Percentiles rank a stretch among this genome's conserved stretches.
Evolutionary conservation across 2,888 invertebrate species (phyloP).

Genomic region (Halictus quadricinctus): DNA sequence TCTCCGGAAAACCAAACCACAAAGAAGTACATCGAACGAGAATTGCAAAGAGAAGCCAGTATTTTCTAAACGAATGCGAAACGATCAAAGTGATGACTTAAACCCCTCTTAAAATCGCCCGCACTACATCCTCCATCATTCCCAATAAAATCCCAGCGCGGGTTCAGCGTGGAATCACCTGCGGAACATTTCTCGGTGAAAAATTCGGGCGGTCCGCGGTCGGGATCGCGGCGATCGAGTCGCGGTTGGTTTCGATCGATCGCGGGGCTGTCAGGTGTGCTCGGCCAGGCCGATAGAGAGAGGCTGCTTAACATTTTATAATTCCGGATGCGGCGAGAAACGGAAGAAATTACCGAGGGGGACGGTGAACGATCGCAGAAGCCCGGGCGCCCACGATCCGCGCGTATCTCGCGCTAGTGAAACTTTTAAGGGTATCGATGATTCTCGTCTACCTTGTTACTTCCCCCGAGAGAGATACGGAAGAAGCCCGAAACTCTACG

Average conservation of each 20-base stretch:
- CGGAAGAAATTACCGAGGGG: constrained; percentile 52
- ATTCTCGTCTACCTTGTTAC: constrained; percentile 31
- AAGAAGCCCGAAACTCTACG: not conserved
- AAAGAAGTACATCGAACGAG: no score
- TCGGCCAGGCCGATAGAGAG: not conserved
- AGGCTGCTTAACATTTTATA: constrained; percentile 59
- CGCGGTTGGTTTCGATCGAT: not conserved
- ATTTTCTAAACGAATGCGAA: not conserved
- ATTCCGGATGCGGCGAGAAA: constrained; percentile 54
- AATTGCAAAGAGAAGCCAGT: no score
- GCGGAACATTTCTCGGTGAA: not conserved
- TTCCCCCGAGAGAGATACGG: not conserved
- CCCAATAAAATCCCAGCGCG: not conserved
- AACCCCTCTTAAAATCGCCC: not conserved
- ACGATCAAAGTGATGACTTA: not conserved
- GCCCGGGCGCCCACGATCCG: constrained; percentile 8
- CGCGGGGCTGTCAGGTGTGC: not conserved
- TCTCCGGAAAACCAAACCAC: no score
- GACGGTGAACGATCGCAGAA: constrained; percentile 56
- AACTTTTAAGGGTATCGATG: constrained; percentile 53
- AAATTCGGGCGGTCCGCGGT: not conserved
- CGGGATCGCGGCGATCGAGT: not conserved
- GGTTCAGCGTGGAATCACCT: not conserved
- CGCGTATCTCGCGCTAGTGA: constrained; percentile 39
- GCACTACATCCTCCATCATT: not conserved